These are phyloP conservation scores for Actinernus sp. DNA, from an alignment of 92 coral and sea anemone genomes.

Conservation along the genomic window DNA sequence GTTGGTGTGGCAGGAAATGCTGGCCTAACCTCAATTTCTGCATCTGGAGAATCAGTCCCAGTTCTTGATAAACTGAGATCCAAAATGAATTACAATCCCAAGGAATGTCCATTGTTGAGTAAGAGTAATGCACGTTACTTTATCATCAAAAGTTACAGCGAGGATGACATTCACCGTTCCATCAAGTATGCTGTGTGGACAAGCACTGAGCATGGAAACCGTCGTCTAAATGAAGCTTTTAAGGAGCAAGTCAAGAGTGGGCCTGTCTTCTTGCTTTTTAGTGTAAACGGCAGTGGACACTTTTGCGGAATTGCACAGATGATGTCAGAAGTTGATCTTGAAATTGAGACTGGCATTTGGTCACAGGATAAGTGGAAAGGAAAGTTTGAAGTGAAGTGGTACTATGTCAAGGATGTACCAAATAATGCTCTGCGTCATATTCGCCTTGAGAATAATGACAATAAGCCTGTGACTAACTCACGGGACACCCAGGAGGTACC, in stretches of 20 bases:
- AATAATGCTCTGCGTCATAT: conserved; percentile 99
- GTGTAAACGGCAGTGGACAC: conserved; percentile 99
- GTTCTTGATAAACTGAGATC: conserved; percentile 92
- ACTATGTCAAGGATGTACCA: conserved; percentile 99
- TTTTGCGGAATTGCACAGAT: conserved; percentile 99
- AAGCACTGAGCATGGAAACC: conserved; percentile 99
- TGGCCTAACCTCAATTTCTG: conserved; percentile 73
- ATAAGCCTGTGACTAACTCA: conserved; percentile 99
- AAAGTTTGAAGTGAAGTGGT: conserved; percentile 99
- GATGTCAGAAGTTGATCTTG: conserved; percentile 99
- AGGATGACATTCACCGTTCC: conserved; percentile 99
- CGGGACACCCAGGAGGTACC: conserved; percentile 99
- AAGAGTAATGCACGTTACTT: conserved; percentile 91
- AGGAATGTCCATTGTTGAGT: conserved; percentile 80
- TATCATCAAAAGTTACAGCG: conserved; percentile 99
- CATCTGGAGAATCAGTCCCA: conserved; percentile 87
- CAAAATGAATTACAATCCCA: conserved; percentile 91
- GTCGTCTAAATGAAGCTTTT: conserved; percentile 98
- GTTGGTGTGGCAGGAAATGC: conserved; percentile 79
- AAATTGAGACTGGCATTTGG: conserved; percentile 99
- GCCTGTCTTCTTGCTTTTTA: conserved; percentile 89
- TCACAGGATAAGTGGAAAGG: conserved; percentile 99
- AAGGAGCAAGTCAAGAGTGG: conserved; percentile 86
- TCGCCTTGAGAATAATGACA: conserved; percentile 99
- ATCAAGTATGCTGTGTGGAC: conserved; percentile 99